Conservation (phyloP, 2,113 vertebrate genomes). For the Acinonyx jubatus region DNA sequence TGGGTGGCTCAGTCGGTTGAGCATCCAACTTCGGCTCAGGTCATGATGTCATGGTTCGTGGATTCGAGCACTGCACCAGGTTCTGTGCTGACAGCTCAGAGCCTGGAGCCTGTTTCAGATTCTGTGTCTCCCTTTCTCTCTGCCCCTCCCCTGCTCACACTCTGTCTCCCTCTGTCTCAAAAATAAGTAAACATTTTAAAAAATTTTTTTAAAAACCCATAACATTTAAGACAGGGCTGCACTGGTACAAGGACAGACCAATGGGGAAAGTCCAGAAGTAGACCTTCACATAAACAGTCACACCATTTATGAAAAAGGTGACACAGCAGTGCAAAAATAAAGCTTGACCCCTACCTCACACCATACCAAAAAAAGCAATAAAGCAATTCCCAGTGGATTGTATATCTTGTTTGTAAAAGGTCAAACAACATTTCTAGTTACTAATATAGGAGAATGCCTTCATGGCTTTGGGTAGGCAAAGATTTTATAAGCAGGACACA, state of each 20-base stretch:
- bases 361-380: background rate
- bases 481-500: background rate
- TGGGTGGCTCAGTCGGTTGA: no score
- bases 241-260: background rate
- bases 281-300: background rate
- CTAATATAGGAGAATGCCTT: background rate
- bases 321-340: background rate
- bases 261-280: background rate
- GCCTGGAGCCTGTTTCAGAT: no score
- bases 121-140: no score
- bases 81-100: no score
- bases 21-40: no score
- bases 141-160: no score
- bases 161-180: no score
- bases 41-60: no score
- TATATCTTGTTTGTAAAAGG: background rate
- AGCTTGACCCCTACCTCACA: background rate
- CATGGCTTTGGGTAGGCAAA: background rate
- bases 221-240: background rate
- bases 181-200: no score
- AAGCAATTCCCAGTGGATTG: background rate
- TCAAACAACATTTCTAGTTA: background rate
- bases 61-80: no score
- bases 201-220: background rate
- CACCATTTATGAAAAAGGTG: background rate